A percentile compares a stretch with the other conserved stretches of the same genome.
Evolutionary conservation across 1,140 invertebrate species (phyloP).

Genomic region (Heterodera schachtii): DNA sequence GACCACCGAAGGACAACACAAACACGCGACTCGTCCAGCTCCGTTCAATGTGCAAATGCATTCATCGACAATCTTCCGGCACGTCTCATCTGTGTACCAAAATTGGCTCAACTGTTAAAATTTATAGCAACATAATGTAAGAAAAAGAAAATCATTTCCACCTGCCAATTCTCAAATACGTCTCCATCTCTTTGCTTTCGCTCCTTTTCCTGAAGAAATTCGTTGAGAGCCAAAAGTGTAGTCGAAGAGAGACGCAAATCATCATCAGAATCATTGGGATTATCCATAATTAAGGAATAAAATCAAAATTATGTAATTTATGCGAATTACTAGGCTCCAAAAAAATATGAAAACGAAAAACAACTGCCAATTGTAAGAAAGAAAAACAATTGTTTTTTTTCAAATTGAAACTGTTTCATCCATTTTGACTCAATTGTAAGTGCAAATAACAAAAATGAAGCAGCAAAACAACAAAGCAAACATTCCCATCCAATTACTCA

Average conservation of each 20-base stretch:
- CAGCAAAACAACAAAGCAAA: neutral
- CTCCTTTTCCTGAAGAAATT: conserved; percentile 78
- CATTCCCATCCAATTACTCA: neutral
- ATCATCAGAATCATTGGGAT: conserved; percentile 12
- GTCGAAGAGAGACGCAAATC: conserved; percentile 60
- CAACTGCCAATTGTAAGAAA: neutral
- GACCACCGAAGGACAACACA: conserved; percentile 87
- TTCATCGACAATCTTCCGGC: conserved; percentile 70
- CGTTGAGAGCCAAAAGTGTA: conserved; percentile 77
- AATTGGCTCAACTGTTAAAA: conserved; percentile 84
- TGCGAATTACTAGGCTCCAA: neutral
- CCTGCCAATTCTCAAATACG: conserved; percentile 72
- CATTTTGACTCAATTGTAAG: neutral
- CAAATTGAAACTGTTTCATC: neutral
- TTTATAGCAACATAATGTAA: neutral
- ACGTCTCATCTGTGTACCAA: conserved; percentile 85
- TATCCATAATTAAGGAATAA: neutral
- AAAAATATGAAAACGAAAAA: conserved; percentile 5
- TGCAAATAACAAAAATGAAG: conserved; percentile 12
- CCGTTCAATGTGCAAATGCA: conserved; percentile 38
- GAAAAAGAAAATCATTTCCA: conserved; percentile 66
- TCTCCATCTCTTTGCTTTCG: conserved; percentile 69
- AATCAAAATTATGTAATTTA: neutral
- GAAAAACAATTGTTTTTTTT: neutral
- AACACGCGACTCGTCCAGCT: conserved; percentile 73